phyloP scores from a whole-genome alignment of 2,888 invertebrate genomes.

The Zeuzera pyrina region DNA sequence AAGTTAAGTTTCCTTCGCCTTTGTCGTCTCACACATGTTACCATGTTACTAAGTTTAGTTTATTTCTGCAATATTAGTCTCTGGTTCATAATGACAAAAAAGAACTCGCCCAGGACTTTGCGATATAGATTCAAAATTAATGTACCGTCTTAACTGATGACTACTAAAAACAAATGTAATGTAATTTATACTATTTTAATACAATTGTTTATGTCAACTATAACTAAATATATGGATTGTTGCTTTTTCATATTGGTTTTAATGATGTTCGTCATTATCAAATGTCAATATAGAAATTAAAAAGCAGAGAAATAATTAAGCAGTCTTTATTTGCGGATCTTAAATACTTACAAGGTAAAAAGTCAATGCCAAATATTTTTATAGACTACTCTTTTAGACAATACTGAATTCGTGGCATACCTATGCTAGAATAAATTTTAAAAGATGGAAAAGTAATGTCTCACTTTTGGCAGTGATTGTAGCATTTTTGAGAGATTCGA shows the following conservation, averaged over 20 bases:
- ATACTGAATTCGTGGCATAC: too few relatives aligned
- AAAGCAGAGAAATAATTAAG: too few relatives aligned
- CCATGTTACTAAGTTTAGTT: conserved; percentile 52
- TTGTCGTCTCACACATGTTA: conserved; percentile 52
- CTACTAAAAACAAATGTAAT: too few relatives aligned
- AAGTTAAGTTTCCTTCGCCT: conserved; percentile 55
- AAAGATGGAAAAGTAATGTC: too few relatives aligned
- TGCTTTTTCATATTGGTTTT: too few relatives aligned
- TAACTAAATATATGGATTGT: too few relatives aligned
- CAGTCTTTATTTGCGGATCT: conserved; percentile 61
- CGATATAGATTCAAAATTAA: conserved; percentile 43
- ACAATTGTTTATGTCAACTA: too few relatives aligned
- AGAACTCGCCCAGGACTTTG: conserved; percentile 38
- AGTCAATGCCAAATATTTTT: conserved; percentile 1
- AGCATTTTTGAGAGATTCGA: not conserved
- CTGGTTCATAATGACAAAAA: conserved; percentile 59
- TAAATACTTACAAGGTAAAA: conserved; percentile 22
- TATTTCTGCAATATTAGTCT: conserved; percentile 60
- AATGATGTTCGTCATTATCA: too few relatives aligned
- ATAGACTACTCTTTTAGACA: too few relatives aligned
- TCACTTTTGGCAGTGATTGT: conserved; percentile 23
- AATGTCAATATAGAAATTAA: too few relatives aligned
- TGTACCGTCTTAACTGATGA: conserved; percentile 26
- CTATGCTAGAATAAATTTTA: too few relatives aligned
- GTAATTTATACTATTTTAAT: too few relatives aligned